A percentile compares a stretch with the other conserved stretches of the same genome.
These are phyloP conservation scores for Cyphomyrus plagiostoma DNA, from an alignment of 2,113 vertebrate species.

Conservation along the genomic window DNA sequence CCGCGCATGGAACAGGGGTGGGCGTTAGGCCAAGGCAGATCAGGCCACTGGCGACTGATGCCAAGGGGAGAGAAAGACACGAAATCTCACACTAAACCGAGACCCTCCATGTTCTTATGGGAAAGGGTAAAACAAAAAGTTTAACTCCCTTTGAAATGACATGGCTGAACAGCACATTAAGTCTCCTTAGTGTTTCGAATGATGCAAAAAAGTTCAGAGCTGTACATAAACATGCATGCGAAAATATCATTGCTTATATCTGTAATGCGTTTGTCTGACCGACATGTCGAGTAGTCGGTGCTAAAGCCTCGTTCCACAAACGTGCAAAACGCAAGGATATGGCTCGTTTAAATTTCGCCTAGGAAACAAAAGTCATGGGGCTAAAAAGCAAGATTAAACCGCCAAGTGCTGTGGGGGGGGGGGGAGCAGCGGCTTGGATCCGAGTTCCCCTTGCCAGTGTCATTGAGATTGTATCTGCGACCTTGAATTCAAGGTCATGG, in stretches of 20 bases:
- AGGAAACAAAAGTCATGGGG: background rate
- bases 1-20: background rate
- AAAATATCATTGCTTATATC: background rate
- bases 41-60: background rate
- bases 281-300: background rate
- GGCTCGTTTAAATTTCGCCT: background rate
- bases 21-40: background rate
- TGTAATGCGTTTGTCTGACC: background rate
- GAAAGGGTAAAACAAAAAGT: background rate
- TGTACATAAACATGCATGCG: background rate
- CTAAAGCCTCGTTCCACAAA: background rate
- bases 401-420: background rate
- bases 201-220: background rate
- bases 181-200: background rate
- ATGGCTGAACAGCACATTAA: background rate
- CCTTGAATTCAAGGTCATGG: slow-evolving; percentile 16
- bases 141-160: background rate
- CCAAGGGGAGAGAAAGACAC: background rate
- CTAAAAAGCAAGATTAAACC: background rate
- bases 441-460: background rate
- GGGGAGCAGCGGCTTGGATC: background rate
- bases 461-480: slow-evolving; percentile 18
- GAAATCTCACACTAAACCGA: background rate
- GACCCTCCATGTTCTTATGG: background rate
- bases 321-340: background rate